Base-by-base conservation (phyloP, 2,113 vertebrate species). In the Dicentrarchus labrax region DNA sequence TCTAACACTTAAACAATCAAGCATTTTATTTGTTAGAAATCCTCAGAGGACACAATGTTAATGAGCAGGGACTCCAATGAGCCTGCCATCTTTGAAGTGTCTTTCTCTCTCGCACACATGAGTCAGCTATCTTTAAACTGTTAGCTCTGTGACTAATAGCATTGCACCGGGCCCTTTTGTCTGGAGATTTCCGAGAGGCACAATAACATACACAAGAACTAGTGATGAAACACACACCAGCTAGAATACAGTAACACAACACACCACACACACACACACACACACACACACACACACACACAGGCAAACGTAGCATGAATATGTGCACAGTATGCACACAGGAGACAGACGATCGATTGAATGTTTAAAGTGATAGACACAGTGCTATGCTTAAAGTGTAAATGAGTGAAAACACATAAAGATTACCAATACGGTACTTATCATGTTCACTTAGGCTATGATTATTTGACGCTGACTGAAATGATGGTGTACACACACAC, bases 141-240 rank as follows among this genome's bases (percentile, higher is more conserved):
- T 85, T 88, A 77, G 84, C 83, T 86, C 78, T 86, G 88, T 89
- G 90, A 92, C 87, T 92, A 92, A 93, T 80, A 71, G 80, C 83
- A 71, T 80, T 51, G 84, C 86, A 84, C 78, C 17, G 41, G 71
- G 67, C 57, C 59, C 17, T 21, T 90, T 91, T 93, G 83, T 91
- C 67, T 84, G 84, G 71, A 82, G 80, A 87, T 87, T 83, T 84
- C 85, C 6, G n/a, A 50, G 8, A 79, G 66, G 64, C 75, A 22
- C 62, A 65, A 41, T n/a, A 21, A 54, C 43, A 10, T 8, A 43
- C 65, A 64, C 64, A 78, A 36, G 39, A 38, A 30, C 41, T 5
- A 2, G n/a, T 12, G 59, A 17, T 64, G 21, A 73, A 19, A 53
- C n/a, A 9, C 6, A 22, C 65, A 24, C 56, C 39, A 17, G 19